Conservation (phyloP, 2,888 invertebrate species). For the Cerceris rybyensis region DNA sequence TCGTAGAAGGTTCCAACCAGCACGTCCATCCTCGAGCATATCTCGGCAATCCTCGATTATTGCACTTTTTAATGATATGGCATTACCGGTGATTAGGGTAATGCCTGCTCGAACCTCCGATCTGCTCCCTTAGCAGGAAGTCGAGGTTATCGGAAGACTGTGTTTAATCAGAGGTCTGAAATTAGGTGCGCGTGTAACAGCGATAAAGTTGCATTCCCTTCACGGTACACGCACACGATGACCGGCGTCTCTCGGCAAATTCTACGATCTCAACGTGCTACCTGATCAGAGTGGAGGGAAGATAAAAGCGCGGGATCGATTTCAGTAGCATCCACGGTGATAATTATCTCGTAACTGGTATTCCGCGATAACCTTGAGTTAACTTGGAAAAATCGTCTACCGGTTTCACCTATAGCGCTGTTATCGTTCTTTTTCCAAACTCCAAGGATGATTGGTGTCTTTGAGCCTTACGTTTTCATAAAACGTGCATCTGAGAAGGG, state of each 20-base stretch:
- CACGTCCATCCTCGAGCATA: constrained; percentile 1
- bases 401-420: constrained; percentile 29
- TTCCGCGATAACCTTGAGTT: constrained; percentile 7
- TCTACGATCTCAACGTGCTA: constrained; percentile 9
- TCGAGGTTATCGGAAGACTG: constrained; percentile 13
- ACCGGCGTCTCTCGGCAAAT: background rate
- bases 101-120: constrained; percentile 14
- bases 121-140: constrained; percentile 8
- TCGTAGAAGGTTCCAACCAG: constrained; percentile 12
- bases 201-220: constrained; percentile 9
- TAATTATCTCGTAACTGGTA: constrained; percentile 32
- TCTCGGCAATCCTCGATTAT: background rate
- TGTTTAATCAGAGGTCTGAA: constrained; percentile 23
- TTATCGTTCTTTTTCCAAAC: background rate
- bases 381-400: background rate
- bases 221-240: background rate
- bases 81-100: constrained; percentile 17
- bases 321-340: constrained; percentile 8
- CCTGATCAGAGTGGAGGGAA: background rate
- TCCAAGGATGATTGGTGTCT: background rate
- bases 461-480: constrained; percentile 18
- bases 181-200: constrained; percentile 23
- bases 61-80: constrained; percentile 15
- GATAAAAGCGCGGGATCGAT: constrained; percentile 12
- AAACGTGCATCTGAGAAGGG: no score